A percentile compares a stretch with the other conserved stretches of the same genome.
These are phyloP conservation scores for Drosophila neotestacea DNA, from an alignment of 2,888 invertebrate genomes.

Conservation along the genomic window DNA sequence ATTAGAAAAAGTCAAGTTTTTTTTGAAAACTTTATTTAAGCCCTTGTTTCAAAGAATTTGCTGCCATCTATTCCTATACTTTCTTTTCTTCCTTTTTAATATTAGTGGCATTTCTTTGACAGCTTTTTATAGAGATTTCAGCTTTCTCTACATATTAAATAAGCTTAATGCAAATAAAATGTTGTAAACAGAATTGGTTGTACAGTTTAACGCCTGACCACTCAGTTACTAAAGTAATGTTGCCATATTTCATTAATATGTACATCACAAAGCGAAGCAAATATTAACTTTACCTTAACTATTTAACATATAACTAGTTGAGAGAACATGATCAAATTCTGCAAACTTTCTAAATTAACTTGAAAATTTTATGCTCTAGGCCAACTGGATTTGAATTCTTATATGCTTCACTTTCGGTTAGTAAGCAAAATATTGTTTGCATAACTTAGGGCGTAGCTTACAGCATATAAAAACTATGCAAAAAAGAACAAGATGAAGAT, in stretches of 20 bases:
- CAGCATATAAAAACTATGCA: constrained; percentile 30
- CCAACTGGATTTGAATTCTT: constrained; percentile 23
- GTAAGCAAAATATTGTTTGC: constrained; percentile 56
- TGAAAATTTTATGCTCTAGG: constrained; percentile 6
- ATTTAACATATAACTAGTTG: neutral
- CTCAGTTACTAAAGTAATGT: too few relatives aligned
- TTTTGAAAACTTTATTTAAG: too few relatives aligned
- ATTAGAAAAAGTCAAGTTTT: too few relatives aligned
- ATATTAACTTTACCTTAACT: neutral
- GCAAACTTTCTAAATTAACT: constrained; percentile 15
- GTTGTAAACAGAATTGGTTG: too few relatives aligned
- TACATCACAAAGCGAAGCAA: neutral
- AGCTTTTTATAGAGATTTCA: too few relatives aligned
- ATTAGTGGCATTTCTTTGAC: too few relatives aligned
- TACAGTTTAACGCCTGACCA: too few relatives aligned
- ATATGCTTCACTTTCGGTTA: constrained; percentile 30
- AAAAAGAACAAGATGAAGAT: constrained; percentile 6
- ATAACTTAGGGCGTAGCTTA: constrained; percentile 55
- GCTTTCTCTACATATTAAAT: too few relatives aligned
- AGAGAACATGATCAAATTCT: neutral
- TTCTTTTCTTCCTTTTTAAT: too few relatives aligned
- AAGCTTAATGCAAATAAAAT: too few relatives aligned
- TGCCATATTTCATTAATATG: neutral
- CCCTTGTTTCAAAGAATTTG: too few relatives aligned
- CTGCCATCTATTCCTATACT: too few relatives aligned